A percentile compares a stretch with the other conserved stretches of the same genome.
Conservation (phyloP, 2,113 vertebrate species). For the Natator depressus region DNA sequence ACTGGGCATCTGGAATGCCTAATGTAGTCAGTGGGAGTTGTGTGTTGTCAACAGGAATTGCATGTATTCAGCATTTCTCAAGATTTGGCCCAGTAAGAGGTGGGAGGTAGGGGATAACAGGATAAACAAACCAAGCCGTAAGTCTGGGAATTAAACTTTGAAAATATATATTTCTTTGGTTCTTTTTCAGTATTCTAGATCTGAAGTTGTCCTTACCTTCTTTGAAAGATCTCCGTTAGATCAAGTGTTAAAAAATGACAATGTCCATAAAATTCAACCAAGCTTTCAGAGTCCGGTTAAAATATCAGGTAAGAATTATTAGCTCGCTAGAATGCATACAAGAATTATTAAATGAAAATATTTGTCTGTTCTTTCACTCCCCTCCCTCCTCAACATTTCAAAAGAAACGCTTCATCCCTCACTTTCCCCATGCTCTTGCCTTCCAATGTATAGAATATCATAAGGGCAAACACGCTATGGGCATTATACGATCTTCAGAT, state of each 20-base stretch:
- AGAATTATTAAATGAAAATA: neutral
- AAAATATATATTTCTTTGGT: neutral
- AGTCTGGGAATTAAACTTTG: neutral
- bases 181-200: constrained; percentile 90
- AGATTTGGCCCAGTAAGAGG: neutral
- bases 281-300: constrained; percentile 94
- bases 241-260: constrained; percentile 95
- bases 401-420: neutral
- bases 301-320: constrained; percentile 89
- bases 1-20: too few relatives aligned
- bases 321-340: neutral
- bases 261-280: constrained; percentile 94
- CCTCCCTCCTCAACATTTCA: neutral
- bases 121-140: neutral
- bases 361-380: neutral
- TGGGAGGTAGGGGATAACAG: neutral
- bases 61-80: neutral
- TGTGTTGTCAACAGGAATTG: neutral
- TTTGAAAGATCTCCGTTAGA: constrained; percentile 97
- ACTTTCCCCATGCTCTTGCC: neutral
- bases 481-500: neutral
- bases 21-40: neutral
- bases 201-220: constrained; percentile 97
- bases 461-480: neutral
- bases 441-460: neutral